These are phyloP conservation scores for Chlorocebus sabaeus DNA, from an alignment of 2,113 vertebrate species.

Conservation along the genomic window DNA sequence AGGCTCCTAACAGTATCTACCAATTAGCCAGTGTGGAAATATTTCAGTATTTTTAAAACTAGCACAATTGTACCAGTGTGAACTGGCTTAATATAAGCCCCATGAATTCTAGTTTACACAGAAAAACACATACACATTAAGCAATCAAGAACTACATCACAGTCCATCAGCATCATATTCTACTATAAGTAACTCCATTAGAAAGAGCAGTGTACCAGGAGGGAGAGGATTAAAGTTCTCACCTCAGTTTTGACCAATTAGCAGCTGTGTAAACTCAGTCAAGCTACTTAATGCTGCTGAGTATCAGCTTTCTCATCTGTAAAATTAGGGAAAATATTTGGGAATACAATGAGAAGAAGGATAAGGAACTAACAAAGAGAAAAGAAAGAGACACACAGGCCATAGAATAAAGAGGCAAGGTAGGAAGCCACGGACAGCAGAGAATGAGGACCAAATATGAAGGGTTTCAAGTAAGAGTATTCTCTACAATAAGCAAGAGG, in stretches of 20 bases:
- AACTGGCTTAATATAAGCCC: not conserved
- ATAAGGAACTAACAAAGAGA: not conserved
- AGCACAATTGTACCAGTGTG: not conserved
- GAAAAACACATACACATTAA: not conserved
- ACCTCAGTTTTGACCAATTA: not conserved
- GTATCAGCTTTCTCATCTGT: not conserved
- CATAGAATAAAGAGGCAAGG: not conserved
- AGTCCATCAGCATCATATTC: not conserved
- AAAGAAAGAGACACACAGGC: not conserved
- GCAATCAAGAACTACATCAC: not conserved
- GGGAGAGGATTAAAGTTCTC: not conserved
- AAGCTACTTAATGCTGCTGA: not conserved
- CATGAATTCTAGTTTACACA: not conserved
- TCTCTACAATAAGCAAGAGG: not conserved
- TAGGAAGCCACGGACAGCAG: not conserved
- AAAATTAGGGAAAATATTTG: not conserved
- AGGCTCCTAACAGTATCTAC: not conserved
- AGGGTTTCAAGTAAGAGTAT: not conserved
- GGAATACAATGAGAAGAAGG: not conserved
- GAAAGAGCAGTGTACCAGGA: not conserved
- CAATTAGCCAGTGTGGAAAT: not conserved
- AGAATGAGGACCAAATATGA: not conserved
- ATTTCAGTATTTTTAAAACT: not conserved
- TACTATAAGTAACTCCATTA: not conserved
- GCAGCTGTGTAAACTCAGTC: not conserved